Percentiles rank a stretch among this genome's conserved stretches.
Evolutionary conservation across 1,140 invertebrate genomes (phyloP).

Genomic region (Scylla paramamosain): DNA sequence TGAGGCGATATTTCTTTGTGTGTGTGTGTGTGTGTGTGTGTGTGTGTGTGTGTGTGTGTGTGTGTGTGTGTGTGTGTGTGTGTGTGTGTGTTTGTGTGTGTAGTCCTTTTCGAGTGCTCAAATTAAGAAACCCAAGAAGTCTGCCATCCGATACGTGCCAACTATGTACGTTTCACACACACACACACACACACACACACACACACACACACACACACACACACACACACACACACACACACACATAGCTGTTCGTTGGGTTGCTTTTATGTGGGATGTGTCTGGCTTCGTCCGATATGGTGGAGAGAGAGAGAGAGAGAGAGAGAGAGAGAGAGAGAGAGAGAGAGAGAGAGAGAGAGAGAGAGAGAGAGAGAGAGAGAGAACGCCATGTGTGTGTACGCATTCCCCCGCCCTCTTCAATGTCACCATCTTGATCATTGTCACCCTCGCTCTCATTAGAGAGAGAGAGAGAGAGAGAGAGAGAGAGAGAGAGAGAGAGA

Average conservation of each 20-base stretch:
- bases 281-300: neutral
- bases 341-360: too few species aligned
- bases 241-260: neutral
- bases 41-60: too few species aligned
- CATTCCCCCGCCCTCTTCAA: neutral
- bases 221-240: slow-evolving; percentile 7
- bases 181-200: too few species aligned
- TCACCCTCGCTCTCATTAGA: slow-evolving; percentile 10
- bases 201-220: too few species aligned
- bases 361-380: too few species aligned
- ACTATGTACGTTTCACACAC: neutral
- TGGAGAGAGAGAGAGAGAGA: neutral
- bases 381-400: too few species aligned
- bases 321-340: neutral
- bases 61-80: neutral
- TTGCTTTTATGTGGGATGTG: neutral
- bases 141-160: slow-evolving; percentile 10
- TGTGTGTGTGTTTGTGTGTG: neutral
- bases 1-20: too few species aligned
- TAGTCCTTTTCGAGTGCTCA: slow-evolving; percentile 19
- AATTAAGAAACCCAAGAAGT: neutral
- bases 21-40: too few species aligned
- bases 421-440: slow-evolving; percentile 22
- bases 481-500: slow-evolving; percentile 21
- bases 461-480: slow-evolving; percentile 5